Base-by-base conservation (phyloP, 2,797 vertebrate genomes). In the Mergus octosetaceus region DNA sequence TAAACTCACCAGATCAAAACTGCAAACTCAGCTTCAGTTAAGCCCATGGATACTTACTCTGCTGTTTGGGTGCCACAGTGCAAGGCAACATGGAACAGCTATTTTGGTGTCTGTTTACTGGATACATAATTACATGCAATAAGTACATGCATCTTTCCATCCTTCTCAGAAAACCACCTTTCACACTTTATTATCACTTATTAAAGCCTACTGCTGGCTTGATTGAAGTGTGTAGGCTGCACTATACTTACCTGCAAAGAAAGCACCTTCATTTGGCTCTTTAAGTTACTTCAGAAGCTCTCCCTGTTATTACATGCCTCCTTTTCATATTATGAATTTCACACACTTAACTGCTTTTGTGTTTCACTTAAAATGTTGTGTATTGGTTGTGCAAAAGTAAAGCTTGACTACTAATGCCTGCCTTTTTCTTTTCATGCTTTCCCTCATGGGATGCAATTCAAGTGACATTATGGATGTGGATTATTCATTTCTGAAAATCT, bases 211-310 rank as follows among this genome's bases (percentile, higher is more conserved):
- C 82, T 66, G 58, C 71, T 93, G 86, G 13, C 71, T 96, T 97
- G 94, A 97, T 82, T 97, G 95, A 96, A 95, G 77, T 88, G 89
- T 90, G 95, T 97, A 87, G 95, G 95, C 71, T 97, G 94, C 77
- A 90, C 69, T 90, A n/a, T 77, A 94, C 76, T 95, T 97, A 93
- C 88, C 69, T 94, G 71, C 76, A 97, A 94, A 95, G 89, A 94
- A 79, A 94, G 90, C 86, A 89, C 73, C 66, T 95, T 91, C 92
- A 76, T 82, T 78, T 87, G 64, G 41, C 93, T 92, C 88, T 90
- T 84, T 81, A 89, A 93, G 78, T 79, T 57, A 60, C 87, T 94
- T 93, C 56, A 92, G 79, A 75, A 89, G 70, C 66, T 85, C 41
- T 75, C 78, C 75, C 70, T 73, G 61, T 91, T 86, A 92, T 91